These are phyloP conservation scores for Periophthalmus modestus DNA, from an alignment of 2,113 vertebrate genomes.

Conservation along the genomic window DNA sequence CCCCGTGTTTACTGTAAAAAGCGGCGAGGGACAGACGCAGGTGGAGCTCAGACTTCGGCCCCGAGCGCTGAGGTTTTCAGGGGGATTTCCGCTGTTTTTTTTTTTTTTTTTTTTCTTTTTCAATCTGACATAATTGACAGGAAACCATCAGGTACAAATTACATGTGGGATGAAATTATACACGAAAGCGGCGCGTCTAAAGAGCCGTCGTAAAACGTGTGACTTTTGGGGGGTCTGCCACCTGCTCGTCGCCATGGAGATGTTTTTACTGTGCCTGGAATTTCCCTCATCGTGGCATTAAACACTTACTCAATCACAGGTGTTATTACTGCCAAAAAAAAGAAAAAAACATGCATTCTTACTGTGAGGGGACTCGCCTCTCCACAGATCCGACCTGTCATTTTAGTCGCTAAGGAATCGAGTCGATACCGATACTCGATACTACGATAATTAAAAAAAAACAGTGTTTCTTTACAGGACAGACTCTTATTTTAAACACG, in stretches of 20 bases:
- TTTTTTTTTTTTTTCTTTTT: conserved; percentile 35
- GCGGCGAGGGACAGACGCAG: conserved; percentile 1
- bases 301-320: no score
- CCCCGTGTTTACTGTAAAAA: neutral
- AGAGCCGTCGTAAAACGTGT: neutral
- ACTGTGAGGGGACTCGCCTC: no score
- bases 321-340: no score
- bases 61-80: neutral
- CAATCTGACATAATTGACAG: conserved; percentile 56
- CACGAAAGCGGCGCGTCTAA: neutral
- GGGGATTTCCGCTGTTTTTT: conserved; percentile 61
- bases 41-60: neutral
- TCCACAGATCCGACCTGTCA: no score
- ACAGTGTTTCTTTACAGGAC: no score
- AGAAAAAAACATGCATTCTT: no score
- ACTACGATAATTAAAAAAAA: no score
- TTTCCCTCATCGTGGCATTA: no score
- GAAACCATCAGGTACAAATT: conserved; percentile 42
- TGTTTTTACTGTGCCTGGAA: no score
- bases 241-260: neutral
- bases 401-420: no score
- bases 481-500: no score
- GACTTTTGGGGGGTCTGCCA: neutral
- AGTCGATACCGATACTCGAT: no score
- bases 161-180: neutral